Conservation (phyloP, 2,113 vertebrate genomes). For the Oxygymnocypris stewartii region DNA sequence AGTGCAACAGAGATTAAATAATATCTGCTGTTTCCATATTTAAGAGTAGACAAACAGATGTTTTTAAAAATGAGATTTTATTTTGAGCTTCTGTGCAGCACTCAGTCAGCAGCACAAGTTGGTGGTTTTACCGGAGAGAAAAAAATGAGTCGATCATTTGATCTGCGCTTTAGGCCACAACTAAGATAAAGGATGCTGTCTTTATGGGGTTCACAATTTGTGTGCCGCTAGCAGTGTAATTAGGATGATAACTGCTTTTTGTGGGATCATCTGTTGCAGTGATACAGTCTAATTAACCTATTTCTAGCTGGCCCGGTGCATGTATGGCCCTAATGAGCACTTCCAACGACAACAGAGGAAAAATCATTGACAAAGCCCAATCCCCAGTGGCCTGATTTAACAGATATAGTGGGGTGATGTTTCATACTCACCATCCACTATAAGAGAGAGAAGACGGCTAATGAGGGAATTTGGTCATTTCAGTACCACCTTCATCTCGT, state of each 20-base stretch:
- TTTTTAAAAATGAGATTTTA: background rate
- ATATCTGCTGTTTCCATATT: background rate
- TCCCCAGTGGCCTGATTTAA: constrained; percentile 58
- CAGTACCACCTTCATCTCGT: constrained; percentile 31
- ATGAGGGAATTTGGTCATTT: constrained; percentile 52
- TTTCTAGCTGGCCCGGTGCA: constrained; percentile 69
- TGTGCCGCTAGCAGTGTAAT: constrained; percentile 67
- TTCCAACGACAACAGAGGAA: constrained; percentile 63
- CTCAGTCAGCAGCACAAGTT: background rate
- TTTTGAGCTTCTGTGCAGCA: background rate
- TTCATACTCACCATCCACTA: constrained; percentile 41
- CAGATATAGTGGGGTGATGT: constrained; percentile 55
- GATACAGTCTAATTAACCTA: constrained; percentile 74
- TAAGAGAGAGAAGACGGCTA: constrained; percentile 44
- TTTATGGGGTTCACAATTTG: constrained; percentile 64
- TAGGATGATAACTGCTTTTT: constrained; percentile 68
- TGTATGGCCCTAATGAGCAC: constrained; percentile 68
- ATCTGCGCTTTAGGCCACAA: constrained; percentile 37
- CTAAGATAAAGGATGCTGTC: constrained; percentile 42
- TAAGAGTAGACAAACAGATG: background rate
- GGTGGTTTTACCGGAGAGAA: background rate
- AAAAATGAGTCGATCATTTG: constrained; percentile 17
- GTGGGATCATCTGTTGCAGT: constrained; percentile 70
- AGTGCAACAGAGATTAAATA: background rate
- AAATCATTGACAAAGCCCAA: constrained; percentile 57